Percentiles rank a stretch among this genome's conserved stretches.
Evolutionary conservation across 2,113 vertebrate species (phyloP).

Genomic region (Cromileptes altivelis): DNA sequence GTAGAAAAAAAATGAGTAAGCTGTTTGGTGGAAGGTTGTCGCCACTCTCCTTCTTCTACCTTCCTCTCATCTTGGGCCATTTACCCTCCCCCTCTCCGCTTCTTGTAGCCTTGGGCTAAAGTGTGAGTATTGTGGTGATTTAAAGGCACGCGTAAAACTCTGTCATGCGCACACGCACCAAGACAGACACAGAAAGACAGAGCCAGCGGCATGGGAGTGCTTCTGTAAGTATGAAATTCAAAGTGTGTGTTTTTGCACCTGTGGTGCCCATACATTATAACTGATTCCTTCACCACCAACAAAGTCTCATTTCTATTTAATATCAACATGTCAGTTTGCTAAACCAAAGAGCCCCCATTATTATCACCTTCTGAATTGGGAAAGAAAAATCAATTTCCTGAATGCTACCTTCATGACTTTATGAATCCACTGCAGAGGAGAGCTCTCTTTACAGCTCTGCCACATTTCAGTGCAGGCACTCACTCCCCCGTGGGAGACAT

Average conservation of each 20-base stretch:
- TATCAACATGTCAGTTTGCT: slow-evolving; percentile 53
- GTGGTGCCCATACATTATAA: not conserved
- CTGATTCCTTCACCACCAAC: slow-evolving; percentile 21
- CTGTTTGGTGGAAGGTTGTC: slow-evolving; percentile 44
- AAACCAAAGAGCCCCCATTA: slow-evolving; percentile 28
- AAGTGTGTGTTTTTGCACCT: slow-evolving; percentile 21
- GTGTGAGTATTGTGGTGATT: slow-evolving; percentile 65
- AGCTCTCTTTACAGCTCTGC: slow-evolving; percentile 20
- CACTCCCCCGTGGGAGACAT: slow-evolving; percentile 35
- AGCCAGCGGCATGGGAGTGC: slow-evolving; percentile 16
- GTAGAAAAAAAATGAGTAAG: slow-evolving; percentile 6
- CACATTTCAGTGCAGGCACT: slow-evolving; percentile 38
- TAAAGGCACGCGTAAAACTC: slow-evolving; percentile 66
- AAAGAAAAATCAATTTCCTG: slow-evolving; percentile 50
- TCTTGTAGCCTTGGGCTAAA: slow-evolving; percentile 68
- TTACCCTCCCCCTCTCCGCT: slow-evolving; percentile 38
- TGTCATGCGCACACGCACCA: slow-evolving; percentile 49
- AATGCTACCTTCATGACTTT: slow-evolving; percentile 33
- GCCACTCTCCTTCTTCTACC: slow-evolving; percentile 35
- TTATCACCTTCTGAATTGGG: slow-evolving; percentile 24
- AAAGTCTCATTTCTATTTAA: slow-evolving; percentile 30
- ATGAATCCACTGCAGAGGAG: slow-evolving; percentile 37
- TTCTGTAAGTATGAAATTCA: slow-evolving; percentile 19
- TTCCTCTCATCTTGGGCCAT: slow-evolving; percentile 50
- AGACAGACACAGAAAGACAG: slow-evolving; percentile 42